phyloP scores from a whole-genome alignment of 2,113 vertebrate genomes.

The Haliaeetus leucogaster region DNA sequence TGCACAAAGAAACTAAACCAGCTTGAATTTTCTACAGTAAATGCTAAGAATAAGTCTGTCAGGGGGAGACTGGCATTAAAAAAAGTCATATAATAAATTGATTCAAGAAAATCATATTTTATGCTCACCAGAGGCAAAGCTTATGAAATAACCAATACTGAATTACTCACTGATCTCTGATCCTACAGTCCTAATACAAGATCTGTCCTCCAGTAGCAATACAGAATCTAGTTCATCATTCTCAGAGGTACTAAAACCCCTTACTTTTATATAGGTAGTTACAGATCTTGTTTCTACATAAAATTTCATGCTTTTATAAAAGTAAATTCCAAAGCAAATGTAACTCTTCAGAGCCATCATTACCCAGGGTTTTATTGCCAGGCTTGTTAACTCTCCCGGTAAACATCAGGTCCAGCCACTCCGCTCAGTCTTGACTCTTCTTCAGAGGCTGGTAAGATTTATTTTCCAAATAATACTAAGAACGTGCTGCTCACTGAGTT shows the following conservation, averaged over 20 bases:
- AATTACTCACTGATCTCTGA: neutral
- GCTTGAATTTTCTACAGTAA: neutral
- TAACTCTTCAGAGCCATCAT: conserved; percentile 1
- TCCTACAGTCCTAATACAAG: neutral
- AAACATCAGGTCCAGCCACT: conserved; percentile 52
- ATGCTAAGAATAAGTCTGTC: neutral
- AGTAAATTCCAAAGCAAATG: conserved; percentile 52
- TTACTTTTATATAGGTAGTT: neutral
- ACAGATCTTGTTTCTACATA: neutral
- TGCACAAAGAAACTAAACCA: neutral
- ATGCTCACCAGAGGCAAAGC: neutral
- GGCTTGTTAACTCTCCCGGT: neutral
- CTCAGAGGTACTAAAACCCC: neutral
- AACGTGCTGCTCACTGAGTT: neutral
- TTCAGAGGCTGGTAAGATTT: neutral
- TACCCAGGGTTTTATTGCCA: conserved; percentile 4
- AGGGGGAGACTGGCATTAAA: neutral
- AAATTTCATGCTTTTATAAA: conserved; percentile 47
- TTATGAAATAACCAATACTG: neutral
- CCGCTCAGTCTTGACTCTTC: neutral
- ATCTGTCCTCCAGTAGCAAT: neutral
- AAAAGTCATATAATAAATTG: neutral
- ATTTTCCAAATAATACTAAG: neutral
- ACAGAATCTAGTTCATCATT: neutral
- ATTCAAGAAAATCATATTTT: neutral